Conservation (phyloP, 2,888 invertebrate genomes). For the Molorchus minor region DNA sequence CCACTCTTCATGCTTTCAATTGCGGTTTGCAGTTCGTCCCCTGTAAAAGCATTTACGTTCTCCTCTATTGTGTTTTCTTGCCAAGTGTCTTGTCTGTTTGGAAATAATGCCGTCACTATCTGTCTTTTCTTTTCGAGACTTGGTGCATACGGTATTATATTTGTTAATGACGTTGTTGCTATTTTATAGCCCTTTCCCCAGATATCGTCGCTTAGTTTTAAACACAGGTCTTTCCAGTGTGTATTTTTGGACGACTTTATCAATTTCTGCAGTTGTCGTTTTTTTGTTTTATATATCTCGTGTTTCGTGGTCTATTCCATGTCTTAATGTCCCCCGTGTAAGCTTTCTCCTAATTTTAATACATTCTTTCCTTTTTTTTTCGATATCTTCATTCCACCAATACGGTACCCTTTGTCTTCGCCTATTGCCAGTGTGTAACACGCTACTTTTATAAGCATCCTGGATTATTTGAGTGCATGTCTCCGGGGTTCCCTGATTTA, state of each 20-base stretch:
- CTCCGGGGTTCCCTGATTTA: no score
- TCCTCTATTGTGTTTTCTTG: neutral
- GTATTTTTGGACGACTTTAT: neutral
- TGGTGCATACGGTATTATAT: neutral
- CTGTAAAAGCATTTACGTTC: neutral
- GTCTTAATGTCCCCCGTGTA: no score
- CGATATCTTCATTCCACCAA: neutral
- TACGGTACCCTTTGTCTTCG: neutral
- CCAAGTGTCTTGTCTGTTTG: neutral
- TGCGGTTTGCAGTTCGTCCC: neutral
- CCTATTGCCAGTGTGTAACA: neutral
- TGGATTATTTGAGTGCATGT: no score
- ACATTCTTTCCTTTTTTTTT: neutral
- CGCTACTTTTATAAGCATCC: neutral
- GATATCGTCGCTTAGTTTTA: slow-evolving; percentile 9
- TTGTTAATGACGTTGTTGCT: neutral
- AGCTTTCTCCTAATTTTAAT: neutral
- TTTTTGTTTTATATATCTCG: slow-evolving; percentile 4
- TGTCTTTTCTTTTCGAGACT: neutral
- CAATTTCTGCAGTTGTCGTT: neutral
- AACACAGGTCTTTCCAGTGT: slow-evolving; percentile 13
- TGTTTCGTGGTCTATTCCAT: no score
- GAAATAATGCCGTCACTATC: slow-evolving; percentile 1
- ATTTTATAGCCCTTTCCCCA: slow-evolving; percentile 24
- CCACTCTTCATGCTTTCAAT: neutral